Percentiles rank a stretch among this genome's conserved stretches.
Evolutionary conservation across 2,113 vertebrate genomes (phyloP).

Genomic region (Dasyornis broadbenti): DNA sequence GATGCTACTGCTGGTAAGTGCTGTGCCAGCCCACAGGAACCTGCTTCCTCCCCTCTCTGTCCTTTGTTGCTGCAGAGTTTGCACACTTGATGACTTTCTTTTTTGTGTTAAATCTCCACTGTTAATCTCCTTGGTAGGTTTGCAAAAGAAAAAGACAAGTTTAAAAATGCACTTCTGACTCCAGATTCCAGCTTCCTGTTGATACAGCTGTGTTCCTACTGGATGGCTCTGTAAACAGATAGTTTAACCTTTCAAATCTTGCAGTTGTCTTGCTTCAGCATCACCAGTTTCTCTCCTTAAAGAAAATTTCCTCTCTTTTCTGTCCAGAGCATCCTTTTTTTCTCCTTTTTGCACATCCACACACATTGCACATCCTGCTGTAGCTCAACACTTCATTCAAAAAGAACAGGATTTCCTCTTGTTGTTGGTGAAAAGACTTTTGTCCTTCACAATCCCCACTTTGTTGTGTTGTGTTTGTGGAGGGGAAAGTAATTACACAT

Average conservation of each 20-base stretch:
- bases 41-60: neutral
- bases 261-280: neutral
- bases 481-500: neutral
- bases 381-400: neutral
- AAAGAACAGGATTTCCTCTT: neutral
- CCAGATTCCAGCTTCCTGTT: conserved; percentile 17
- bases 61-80: neutral
- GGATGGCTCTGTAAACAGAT: neutral
- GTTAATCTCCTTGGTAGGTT: neutral
- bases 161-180: neutral
- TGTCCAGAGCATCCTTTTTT: neutral
- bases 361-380: neutral
- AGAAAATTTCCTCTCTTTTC: neutral
- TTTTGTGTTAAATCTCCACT: neutral
- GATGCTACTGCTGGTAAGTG: neutral
- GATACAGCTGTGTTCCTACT: conserved; percentile 43
- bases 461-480: neutral
- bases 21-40: neutral
- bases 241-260: neutral
- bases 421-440: neutral
- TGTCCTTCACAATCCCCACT: neutral
- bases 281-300: neutral
- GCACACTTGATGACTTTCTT: neutral
- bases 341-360: neutral
- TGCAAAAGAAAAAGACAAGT: neutral